phyloP scores from a whole-genome alignment of 2,797 vertebrate genomes.

The Gymnocypris eckloni region DNA sequence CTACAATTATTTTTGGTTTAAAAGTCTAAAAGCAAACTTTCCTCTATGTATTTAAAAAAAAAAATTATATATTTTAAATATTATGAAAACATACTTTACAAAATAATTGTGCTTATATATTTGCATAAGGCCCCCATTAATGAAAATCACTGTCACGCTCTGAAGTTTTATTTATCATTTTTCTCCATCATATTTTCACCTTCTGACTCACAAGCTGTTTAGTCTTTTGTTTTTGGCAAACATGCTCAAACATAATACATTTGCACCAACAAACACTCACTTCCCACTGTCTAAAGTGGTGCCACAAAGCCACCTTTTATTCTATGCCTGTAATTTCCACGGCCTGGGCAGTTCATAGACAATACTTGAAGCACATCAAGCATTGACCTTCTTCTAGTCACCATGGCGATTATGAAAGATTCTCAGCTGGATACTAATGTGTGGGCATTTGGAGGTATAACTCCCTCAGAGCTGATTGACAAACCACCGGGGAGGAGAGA shows the following conservation, averaged over 20 bases:
- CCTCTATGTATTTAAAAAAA: background rate
- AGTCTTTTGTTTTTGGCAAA: conserved; percentile 26
- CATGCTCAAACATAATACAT: conserved; percentile 37
- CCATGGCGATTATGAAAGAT: conserved; percentile 62
- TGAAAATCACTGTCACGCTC: background rate
- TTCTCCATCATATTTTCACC: conserved; percentile 13
- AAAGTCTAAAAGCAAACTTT: background rate
- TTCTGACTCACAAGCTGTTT: conserved; percentile 23
- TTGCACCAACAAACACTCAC: conserved; percentile 43
- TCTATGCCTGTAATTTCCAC: conserved; percentile 35
- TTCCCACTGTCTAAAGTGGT: conserved; percentile 48
- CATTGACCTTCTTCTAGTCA: conserved; percentile 58
- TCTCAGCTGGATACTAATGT: conserved; percentile 53
- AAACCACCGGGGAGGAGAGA: conserved; percentile 56
- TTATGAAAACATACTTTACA: background rate
- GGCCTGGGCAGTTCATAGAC: conserved; percentile 35
- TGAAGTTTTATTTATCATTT: background rate
- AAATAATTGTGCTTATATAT: background rate
- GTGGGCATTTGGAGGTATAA: conserved; percentile 49
- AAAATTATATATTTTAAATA: background rate
- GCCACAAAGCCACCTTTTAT: conserved; percentile 46
- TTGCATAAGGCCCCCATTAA: background rate
- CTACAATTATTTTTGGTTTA: too few species aligned
- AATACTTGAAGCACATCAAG: conserved; percentile 49
- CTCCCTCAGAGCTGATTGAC: conserved; percentile 56